Evolutionary conservation across 2,797 vertebrate genomes (phyloP).

Genomic region (Bradypodion ventrale): DNA sequence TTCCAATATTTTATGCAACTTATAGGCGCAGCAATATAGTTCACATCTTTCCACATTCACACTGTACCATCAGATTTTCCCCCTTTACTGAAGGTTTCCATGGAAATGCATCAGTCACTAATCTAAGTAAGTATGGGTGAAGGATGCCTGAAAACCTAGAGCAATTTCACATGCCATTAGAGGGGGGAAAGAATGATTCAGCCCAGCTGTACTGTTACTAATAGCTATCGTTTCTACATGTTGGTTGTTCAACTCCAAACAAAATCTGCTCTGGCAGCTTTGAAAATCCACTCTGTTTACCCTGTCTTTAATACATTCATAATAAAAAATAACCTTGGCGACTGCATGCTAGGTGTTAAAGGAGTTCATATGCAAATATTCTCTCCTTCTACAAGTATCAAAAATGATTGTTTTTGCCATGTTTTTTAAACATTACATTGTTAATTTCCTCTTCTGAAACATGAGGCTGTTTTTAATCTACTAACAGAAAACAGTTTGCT

Average conservation of each 20-base stretch:
- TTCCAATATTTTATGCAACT: conserved; percentile 66
- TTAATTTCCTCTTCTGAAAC: conserved; percentile 28
- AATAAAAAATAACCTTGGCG: conserved; percentile 56
- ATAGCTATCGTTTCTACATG: conserved; percentile 63
- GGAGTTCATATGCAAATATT: conserved; percentile 22
- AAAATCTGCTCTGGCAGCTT: conserved; percentile 49
- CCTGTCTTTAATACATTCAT: conserved; percentile 31
- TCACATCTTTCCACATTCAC: conserved; percentile 74
- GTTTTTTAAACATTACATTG: background rate
- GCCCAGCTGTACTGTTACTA: conserved; percentile 69
- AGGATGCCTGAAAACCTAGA: conserved; percentile 79
- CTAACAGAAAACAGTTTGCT: conserved; percentile 31
- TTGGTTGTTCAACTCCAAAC: conserved; percentile 54
- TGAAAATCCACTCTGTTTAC: conserved; percentile 57
- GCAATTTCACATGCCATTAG: conserved; percentile 79
- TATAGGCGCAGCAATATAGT: conserved; percentile 70
- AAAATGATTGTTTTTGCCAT: conserved; percentile 32
- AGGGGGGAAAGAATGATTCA: conserved; percentile 74
- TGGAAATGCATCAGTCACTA: conserved; percentile 90
- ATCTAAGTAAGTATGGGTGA: conserved; percentile 82
- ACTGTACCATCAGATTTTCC: conserved; percentile 75
- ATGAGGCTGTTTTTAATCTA: conserved; percentile 28
- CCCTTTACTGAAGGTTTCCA: conserved; percentile 83
- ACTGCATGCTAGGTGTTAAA: conserved; percentile 52
- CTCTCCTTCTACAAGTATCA: conserved; percentile 27